These are phyloP conservation scores for Prinia subflava DNA, from an alignment of 2,113 vertebrate species.

Conservation along the genomic window DNA sequence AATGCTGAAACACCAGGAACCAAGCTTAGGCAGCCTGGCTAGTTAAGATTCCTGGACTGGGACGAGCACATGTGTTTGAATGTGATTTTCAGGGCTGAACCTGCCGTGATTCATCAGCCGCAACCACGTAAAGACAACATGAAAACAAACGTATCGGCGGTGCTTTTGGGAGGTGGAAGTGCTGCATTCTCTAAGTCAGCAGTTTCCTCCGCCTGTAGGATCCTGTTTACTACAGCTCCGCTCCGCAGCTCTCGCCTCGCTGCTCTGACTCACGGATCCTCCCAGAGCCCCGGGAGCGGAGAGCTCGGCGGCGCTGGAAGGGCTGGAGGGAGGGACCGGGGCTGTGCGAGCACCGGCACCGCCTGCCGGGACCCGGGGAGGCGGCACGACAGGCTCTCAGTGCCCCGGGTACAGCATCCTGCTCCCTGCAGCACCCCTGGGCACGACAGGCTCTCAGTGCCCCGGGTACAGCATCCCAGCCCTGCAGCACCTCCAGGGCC, in stretches of 20 bases:
- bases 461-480: background rate
- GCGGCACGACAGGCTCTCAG: too few species aligned
- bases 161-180: background rate
- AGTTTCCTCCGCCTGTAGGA: background rate
- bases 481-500: too few species aligned
- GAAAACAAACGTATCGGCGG: background rate
- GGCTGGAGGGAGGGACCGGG: background rate
- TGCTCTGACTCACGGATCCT: background rate
- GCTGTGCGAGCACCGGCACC: too few species aligned
- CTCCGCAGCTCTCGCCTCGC: background rate
- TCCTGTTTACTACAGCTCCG: background rate
- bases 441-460: background rate
- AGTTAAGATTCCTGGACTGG: background rate
- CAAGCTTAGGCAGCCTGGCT: background rate
- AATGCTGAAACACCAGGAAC: background rate
- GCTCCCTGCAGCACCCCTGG: too few species aligned
- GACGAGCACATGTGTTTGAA: background rate
- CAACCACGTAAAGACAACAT: background rate
- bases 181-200: background rate
- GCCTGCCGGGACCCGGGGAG: too few species aligned
- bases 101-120: background rate
- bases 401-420: too few species aligned
- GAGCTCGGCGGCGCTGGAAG: background rate
- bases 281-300: background rate
- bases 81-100: background rate